Base-by-base conservation (phyloP, 2,113 vertebrate species). In the Etheostoma cragini region DNA sequence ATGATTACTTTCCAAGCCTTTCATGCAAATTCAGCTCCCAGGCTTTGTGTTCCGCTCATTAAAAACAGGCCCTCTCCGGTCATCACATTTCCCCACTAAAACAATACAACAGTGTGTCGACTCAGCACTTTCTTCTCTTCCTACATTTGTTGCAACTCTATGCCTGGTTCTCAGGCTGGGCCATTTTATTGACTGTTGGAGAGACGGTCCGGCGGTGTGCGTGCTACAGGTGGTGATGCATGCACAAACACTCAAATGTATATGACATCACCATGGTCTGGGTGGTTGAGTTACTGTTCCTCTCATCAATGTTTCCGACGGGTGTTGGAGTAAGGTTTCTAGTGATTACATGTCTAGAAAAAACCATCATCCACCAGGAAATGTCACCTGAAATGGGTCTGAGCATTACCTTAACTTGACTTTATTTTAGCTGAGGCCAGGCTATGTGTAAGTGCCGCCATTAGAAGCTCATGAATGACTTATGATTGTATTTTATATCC, bases 11-110 rank as follows among this genome's bases (percentile, higher is more conserved):
- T 94, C 90, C 93, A 83, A 88, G 86, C 62, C 83, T 80, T 70
- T 56, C 81, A 84, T 87, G 90, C 84, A 91, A 92, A 93, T 92
- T 89, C 82, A 90, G 84, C 87, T 89, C 70, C 65, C 78, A 85
- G 82, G 80, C 70, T 89, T 83, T 30, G 82, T 91, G 95, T 95
- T 95, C 91, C 93, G 19, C 88, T 94, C 81, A 76, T 94, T 94
- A 92, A 92, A 87, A 89, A 46, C 73, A 33, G 73, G 49, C 72
- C 76, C 83, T 91, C 86, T 78, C 65, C 16, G 66, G 82, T 92
- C 89, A 91, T 94, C 87, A 93, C 89, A 92, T 94, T 92, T 91
- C 89, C 86, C 71, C 71, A 53, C 90, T 88, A 61, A 91, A 93
- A 94, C 90, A 93, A 94, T 90, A 87, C 78, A 62, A 54, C 81